These are phyloP conservation scores for Phaethon lepturus DNA, from an alignment of 2,113 vertebrate genomes.

Conservation along the genomic window DNA sequence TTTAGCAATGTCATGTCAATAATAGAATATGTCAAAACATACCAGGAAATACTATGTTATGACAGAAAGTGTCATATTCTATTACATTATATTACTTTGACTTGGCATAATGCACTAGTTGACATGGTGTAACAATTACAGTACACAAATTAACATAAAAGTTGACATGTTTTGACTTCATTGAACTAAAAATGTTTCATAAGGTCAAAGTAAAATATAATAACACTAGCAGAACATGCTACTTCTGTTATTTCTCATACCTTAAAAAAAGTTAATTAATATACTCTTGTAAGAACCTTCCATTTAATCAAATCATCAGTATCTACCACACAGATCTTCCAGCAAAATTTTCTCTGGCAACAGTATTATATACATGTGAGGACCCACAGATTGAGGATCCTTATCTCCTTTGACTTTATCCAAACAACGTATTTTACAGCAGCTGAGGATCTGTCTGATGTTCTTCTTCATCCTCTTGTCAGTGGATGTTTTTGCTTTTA, in stretches of 20 bases:
- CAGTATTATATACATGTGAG: neutral
- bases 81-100: neutral
- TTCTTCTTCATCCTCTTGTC: neutral
- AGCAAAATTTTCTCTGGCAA: neutral
- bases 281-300: neutral
- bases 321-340: neutral
- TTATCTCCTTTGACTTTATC: neutral
- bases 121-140: neutral
- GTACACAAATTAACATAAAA: neutral
- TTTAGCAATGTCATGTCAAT: neutral
- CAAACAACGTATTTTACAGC: neutral
- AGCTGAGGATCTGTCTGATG: neutral
- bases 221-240: neutral
- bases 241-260: neutral
- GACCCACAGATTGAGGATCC: neutral
- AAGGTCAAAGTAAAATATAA: neutral
- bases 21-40: neutral
- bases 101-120: neutral
- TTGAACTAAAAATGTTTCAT: neutral
- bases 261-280: neutral
- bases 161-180: neutral
- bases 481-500: neutral
- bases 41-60: neutral
- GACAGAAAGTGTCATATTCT: neutral
- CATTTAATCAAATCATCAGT: neutral